A percentile compares a stretch with the other conserved stretches of the same genome.
Evolutionary conservation across 1,140 invertebrate species (phyloP).

Genomic region (Trichomalopsis sarcophagae): DNA sequence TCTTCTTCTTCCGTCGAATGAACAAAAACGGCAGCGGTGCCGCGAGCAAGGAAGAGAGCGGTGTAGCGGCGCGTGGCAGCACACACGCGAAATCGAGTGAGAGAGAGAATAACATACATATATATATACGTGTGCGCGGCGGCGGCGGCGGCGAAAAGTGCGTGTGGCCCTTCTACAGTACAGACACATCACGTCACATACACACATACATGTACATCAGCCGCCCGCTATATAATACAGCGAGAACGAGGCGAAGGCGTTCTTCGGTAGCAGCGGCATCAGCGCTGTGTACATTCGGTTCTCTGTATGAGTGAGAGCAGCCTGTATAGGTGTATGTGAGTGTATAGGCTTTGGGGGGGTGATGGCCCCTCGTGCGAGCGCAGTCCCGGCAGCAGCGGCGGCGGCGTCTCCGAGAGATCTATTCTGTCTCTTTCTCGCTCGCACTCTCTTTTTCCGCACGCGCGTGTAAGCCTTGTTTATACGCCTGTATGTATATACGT

Average conservation of each 20-base stretch:
- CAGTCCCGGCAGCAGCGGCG: conserved; percentile 25
- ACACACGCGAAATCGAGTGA: conserved; percentile 8
- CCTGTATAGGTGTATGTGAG: not conserved
- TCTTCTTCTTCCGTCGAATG: not conserved
- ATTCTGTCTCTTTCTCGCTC: conserved; percentile 29
- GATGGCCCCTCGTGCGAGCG: conserved; percentile 50
- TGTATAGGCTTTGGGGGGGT: conserved; percentile 37
- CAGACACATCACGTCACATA: not conserved
- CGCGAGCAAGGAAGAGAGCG: not conserved
- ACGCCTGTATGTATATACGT: not conserved
- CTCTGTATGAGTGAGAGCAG: not conserved
- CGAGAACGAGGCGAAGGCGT: not conserved
- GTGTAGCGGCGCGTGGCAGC: conserved; percentile 46
- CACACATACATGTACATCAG: not conserved
- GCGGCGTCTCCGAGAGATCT: conserved; percentile 46
- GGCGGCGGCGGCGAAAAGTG: conserved; percentile 5
- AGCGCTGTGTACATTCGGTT: not conserved
- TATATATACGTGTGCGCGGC: not conserved
- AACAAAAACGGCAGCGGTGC: not conserved
- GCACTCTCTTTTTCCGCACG: conserved; percentile 1
- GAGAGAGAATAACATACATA: not conserved
- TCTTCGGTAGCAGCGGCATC: not conserved
- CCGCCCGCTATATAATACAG: not conserved
- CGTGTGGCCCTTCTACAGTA: conserved; percentile 31
- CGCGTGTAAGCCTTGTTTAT: not conserved